Conservation (phyloP, 2,888 invertebrate species). For the Diarsia rubi region DNA sequence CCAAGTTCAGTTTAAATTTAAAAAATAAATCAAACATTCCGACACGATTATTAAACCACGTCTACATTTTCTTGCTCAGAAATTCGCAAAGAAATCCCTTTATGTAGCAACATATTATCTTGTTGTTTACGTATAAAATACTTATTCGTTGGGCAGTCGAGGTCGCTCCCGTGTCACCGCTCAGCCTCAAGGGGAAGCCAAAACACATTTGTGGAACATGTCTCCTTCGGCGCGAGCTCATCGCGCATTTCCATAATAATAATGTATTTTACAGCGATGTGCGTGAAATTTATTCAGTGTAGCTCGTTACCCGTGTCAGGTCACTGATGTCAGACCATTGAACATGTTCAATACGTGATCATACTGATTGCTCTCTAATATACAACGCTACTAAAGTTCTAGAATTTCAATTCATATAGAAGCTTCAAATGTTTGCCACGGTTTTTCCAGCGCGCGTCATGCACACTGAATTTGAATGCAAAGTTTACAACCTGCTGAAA, state of each 20-base stretch:
- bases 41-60: background rate
- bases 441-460: conserved; percentile 37
- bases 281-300: conserved; percentile 77
- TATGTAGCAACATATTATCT: conserved; percentile 12
- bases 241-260: conserved; percentile 74
- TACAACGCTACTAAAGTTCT: conserved; percentile 4
- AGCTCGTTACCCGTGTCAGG: conserved; percentile 68
- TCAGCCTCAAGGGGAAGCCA: conserved; percentile 69
- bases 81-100: conserved; percentile 22
- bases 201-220: conserved; percentile 69
- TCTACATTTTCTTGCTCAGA: conserved; percentile 10
- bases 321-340: conserved; percentile 44
- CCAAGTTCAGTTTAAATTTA: background rate
- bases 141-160: conserved; percentile 60
- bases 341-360: conserved; percentile 33
- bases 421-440: conserved; percentile 28
- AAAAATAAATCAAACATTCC: conserved; percentile 4
- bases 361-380: conserved; percentile 36
- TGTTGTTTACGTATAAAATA: conserved; percentile 40
- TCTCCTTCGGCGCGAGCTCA: conserved; percentile 64
- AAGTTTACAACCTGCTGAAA: conserved; percentile 71
- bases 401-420: conserved; percentile 11
- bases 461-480: conserved; percentile 64
- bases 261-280: conserved; percentile 68
- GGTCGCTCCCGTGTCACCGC: conserved; percentile 65